Evolutionary conservation across 1,140 invertebrate genomes (phyloP), one percentile per base, ranked within the genome.

Genomic region (Musca domestica): DNA sequence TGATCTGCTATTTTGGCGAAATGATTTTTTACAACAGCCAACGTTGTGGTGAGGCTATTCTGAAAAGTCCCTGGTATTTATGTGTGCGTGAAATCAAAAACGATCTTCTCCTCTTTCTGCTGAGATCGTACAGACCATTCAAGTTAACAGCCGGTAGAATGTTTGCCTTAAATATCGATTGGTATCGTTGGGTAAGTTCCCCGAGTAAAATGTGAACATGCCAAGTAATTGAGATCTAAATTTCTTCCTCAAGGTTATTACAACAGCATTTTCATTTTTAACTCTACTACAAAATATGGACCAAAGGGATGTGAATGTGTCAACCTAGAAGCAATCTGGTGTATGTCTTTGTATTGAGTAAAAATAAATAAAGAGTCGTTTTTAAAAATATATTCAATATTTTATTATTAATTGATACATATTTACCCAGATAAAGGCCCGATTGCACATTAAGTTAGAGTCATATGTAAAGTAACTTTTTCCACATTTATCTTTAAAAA

Each of bases 1-100:
- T 80, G n/a, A 80, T 78, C 27, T 80, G 76, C 30, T 80, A 80
- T 64, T 78, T 76, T 25, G 74, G 76, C 6, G 78, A 80, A 20
- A 25, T 78, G 0, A 69, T 80, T 15, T 76, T 72, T 63, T 69
- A 74, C 34, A 76, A 78, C 23, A 80, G 78, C 15, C 75, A 74
- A n/a, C 74, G 76, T 4, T 78, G 76, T 46, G 78, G 76, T 0
- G 76, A 77, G 30, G 76, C 77, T 17, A 63, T 80, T 0, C 71
- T 75, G 65, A 69, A 78, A 6, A 76, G 76, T 71, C 76, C 77
- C 47, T 80, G 77, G 77, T 74, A 78, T 3, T 46, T 76, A n/a
- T 76, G 79, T 69, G 12, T 73, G 14, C 66, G 47, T 7, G 74
- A 77, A 9, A 64, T 80, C 10, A 72, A 71, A 10, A 69, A 70